Evolutionary conservation across 2,797 vertebrate species (phyloP).

Genomic region (Ciconia nigra): DNA sequence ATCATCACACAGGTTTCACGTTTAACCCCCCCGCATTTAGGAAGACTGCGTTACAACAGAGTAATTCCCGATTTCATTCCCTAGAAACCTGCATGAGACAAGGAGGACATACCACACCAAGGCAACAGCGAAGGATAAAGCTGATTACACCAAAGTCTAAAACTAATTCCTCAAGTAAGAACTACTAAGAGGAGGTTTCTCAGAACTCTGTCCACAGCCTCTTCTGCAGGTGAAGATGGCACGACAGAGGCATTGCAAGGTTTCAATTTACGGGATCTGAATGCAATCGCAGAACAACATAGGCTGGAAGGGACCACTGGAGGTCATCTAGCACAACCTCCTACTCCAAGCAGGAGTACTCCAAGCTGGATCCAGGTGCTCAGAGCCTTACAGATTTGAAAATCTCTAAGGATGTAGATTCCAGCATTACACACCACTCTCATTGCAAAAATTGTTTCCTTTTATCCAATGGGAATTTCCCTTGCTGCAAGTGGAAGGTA

Average conservation of each 20-base stretch:
- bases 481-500: background rate
- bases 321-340: background rate
- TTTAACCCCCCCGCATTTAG: background rate
- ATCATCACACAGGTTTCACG: background rate
- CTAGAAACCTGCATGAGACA: background rate
- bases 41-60: background rate
- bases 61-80: background rate
- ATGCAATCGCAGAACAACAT: background rate
- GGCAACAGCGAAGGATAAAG: background rate
- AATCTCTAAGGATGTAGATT: background rate
- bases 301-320: background rate
- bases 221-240: background rate
- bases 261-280: background rate
- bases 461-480: background rate
- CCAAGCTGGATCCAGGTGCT: background rate
- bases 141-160: background rate
- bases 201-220: background rate
- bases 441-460: background rate
- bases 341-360: background rate
- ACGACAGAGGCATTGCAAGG: background rate
- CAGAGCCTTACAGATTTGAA: background rate
- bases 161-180: background rate
- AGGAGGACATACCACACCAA: background rate
- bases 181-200: background rate
- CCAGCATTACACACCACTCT: background rate